Evolutionary conservation across 2,888 invertebrate genomes (phyloP).

Genomic region (Parnassius orleans): DNA sequence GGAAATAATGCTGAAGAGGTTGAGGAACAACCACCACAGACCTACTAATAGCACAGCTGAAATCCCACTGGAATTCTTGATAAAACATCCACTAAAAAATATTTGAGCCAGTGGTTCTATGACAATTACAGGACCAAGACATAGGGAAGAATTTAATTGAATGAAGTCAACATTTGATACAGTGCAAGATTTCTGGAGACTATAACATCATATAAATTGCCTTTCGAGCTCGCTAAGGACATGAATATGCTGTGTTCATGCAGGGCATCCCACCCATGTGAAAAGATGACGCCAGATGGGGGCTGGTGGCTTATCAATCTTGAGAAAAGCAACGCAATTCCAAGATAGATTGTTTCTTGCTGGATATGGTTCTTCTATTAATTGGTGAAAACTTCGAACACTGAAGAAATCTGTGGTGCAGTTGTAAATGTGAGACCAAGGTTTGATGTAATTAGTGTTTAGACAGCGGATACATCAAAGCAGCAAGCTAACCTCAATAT

Average conservation of each 20-base stretch:
- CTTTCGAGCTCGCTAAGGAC: slow-evolving; percentile 92
- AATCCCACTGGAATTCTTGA: slow-evolving; percentile 84
- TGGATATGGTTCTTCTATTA: slow-evolving; percentile 89
- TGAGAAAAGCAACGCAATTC: slow-evolving; percentile 87
- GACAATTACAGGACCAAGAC: slow-evolving; percentile 94
- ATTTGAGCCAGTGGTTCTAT: slow-evolving; percentile 98
- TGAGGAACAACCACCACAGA: slow-evolving; percentile 63
- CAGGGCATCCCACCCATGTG: slow-evolving; percentile 96
- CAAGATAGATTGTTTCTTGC: slow-evolving; percentile 92
- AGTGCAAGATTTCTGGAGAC: slow-evolving; percentile 99
- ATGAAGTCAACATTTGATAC: slow-evolving; percentile 91
- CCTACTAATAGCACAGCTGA: slow-evolving; percentile 68
- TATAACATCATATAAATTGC: slow-evolving; percentile 95
- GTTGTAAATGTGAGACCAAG: slow-evolving; percentile 96
- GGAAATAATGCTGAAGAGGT: slow-evolving; percentile 80
- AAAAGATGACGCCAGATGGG: slow-evolving; percentile 97
- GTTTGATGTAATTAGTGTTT: slow-evolving; percentile 95
- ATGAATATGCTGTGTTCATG: slow-evolving; percentile 93
- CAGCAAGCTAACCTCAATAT: slow-evolving; percentile 91
- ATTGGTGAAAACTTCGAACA: slow-evolving; percentile 98
- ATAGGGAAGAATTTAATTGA: slow-evolving; percentile 97
- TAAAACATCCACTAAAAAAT: slow-evolving; percentile 96
- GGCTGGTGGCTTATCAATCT: slow-evolving; percentile 95
- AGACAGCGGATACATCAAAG: slow-evolving; percentile 93
- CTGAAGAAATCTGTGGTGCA: slow-evolving; percentile 96